Conservation (phyloP, 2,113 vertebrate species). For the Rhinoderma darwinii region DNA sequence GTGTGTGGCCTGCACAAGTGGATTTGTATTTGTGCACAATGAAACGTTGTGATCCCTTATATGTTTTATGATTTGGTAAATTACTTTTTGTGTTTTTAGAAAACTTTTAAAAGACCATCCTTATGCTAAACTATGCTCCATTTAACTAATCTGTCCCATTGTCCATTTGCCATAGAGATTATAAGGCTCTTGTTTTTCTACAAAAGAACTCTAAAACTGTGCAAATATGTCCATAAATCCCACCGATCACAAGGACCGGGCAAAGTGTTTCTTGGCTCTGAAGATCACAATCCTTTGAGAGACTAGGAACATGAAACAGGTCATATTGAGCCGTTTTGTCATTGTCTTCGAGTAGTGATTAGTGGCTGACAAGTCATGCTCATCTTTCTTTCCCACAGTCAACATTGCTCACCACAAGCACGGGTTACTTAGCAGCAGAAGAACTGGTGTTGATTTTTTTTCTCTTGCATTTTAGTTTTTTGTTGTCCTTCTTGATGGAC, state of each 20-base stretch:
- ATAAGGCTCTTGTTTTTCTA: background rate
- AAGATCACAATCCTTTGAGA: conserved; percentile 30
- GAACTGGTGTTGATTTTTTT: conserved; percentile 55
- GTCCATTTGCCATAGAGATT: background rate
- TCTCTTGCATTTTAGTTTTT: conserved; percentile 64
- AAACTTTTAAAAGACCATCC: background rate
- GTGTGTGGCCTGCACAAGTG: background rate
- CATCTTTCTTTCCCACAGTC: conserved; percentile 73
- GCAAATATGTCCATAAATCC: conserved; percentile 49
- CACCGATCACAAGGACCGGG: background rate
- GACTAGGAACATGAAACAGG: conserved; percentile 51
- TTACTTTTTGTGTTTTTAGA: conserved; percentile 7
- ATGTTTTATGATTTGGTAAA: background rate
- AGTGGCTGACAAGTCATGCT: conserved; percentile 65
- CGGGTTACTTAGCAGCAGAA: conserved; percentile 73
- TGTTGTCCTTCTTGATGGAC: conserved; percentile 67
- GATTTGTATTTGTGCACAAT: background rate
- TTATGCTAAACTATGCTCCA: conserved; percentile 23
- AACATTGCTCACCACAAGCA: conserved; percentile 61
- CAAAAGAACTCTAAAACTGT: conserved; percentile 15
- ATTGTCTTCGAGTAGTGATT: conserved; percentile 67
- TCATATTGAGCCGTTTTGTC: conserved; percentile 66
- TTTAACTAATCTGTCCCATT: conserved; percentile 12
- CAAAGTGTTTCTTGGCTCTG: conserved; percentile 14
- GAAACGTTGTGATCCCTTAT: background rate